Conservation (phyloP, 2,888 invertebrate genomes). For the Sclerodermus sp. region DNA sequence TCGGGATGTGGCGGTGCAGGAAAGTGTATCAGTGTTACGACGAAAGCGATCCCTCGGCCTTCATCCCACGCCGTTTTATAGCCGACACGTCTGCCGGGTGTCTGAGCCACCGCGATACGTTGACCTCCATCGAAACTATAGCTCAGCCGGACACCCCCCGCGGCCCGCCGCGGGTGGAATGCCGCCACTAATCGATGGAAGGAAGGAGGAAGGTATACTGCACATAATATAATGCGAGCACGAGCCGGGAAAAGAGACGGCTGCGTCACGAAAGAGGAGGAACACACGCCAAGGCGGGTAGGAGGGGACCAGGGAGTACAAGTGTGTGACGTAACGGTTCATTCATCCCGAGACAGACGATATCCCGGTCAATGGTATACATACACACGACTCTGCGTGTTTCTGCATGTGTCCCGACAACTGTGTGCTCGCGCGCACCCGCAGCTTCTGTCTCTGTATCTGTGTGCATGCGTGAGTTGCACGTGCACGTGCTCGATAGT, state of each 20-base stretch:
- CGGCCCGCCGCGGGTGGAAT: conserved; percentile 27
- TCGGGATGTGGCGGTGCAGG: conserved; percentile 6
- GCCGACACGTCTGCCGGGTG: conserved; percentile 42
- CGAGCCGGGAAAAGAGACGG: conserved; percentile 23
- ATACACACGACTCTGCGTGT: conserved; percentile 27
- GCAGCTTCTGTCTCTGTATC: conserved; percentile 3
- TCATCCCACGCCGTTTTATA: conserved; percentile 35
- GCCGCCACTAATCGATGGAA: conserved; percentile 43
- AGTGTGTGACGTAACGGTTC: conserved; percentile 56
- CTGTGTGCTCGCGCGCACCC: conserved; percentile 6
- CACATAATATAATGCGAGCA: conserved; percentile 43
- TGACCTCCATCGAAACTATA: conserved; percentile 46
- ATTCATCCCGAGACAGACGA: conserved; percentile 55
- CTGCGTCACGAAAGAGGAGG: conserved; percentile 16
- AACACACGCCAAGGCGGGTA: conserved; percentile 5
- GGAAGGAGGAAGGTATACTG: conserved; percentile 28
- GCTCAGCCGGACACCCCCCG: conserved; percentile 5
- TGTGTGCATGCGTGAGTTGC: conserved; percentile 10
- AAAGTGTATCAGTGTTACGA: conserved; percentile 33
- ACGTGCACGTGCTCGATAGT: conserved; percentile 3
- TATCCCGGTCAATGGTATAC: conserved; percentile 54
- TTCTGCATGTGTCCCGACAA: no score
- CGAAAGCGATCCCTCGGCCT: conserved; percentile 20
- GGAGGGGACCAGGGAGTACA: conserved; percentile 47
- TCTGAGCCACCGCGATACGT: conserved; percentile 44